Evolutionary conservation across 2,888 invertebrate genomes (phyloP), one percentile per base, ranked within the genome.

Genomic region (Tachina fera): DNA sequence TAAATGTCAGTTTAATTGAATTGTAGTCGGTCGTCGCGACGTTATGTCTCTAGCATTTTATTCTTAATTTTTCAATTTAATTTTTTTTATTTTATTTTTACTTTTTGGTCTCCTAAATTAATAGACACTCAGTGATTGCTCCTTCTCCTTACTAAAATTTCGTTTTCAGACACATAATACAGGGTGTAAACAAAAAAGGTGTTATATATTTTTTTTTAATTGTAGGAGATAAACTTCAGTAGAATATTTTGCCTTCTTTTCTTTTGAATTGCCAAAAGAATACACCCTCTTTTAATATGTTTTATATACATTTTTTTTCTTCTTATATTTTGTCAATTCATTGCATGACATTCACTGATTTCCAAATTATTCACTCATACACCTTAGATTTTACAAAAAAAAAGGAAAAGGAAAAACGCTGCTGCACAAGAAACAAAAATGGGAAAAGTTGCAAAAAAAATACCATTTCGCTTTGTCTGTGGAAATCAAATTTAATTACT

Each of bases 1-100:
- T 70, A 87, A 87, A 88, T 88, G 89, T 88, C 91, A 90, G 90
- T 91, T 91, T 90, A 91, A 91, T 92, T 91, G 90, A 91, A 91
- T 90, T 87, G 86, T 83, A 87, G 83, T 53, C 22, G 68, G 51
- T 77, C 31, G 74, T 60, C 79, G 76, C 31, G 74, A 53, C 79
- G 76, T 85, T 84, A 86, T n/a, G 87, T 88, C 88, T 71, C 45
- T 14, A n/a, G 56, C 14, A 65, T 82, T 79, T 72, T 61, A 61
- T 74, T 75, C 65, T 79, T 72, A 86, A 83, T 76, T 86, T 86
- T 75, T 67, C 79, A 76, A 78, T 85, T 82, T 90, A 89, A 90
- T 89, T 91, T 90, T 86, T 71, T 58, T 70, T 39, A 45, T 43
- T 58, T 61, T 49, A 47, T 51, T 60, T 14, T 11, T 58, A 39